These are phyloP conservation scores for Hippocampus guttulatus DNA, from an alignment of 2,113 vertebrate species.

Conservation along the genomic window DNA sequence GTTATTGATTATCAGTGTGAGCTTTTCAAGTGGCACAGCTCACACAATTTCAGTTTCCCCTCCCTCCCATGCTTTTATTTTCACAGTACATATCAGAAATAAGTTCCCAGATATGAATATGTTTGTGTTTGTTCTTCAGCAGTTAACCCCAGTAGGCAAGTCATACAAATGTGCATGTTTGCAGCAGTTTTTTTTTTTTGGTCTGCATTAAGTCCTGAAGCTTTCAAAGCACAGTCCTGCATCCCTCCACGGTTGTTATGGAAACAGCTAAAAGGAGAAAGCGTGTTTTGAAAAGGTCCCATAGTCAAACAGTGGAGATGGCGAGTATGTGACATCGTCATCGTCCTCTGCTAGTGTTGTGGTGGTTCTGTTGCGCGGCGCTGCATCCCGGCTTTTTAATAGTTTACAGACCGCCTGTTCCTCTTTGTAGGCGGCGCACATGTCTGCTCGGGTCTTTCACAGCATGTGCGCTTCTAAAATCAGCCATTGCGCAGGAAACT, in stretches of 20 bases:
- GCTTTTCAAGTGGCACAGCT: slow-evolving; percentile 17
- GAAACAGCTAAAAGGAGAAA: slow-evolving; percentile 73
- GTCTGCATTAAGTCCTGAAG: slow-evolving; percentile 62
- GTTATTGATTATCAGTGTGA: slow-evolving; percentile 52
- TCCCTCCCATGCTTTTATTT: neutral
- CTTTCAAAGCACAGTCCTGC: slow-evolving; percentile 64
- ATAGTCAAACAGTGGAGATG: slow-evolving; percentile 40
- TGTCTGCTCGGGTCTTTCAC: slow-evolving; percentile 12
- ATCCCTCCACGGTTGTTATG: slow-evolving; percentile 69
- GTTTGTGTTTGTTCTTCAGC: slow-evolving; percentile 11
- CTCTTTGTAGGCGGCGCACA: slow-evolving; percentile 25
- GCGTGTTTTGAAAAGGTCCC: slow-evolving; percentile 55
- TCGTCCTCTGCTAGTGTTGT: neutral
- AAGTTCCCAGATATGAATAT: neutral
- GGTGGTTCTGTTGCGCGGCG: slow-evolving; percentile 9
- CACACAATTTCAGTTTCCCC: slow-evolving; percentile 9
- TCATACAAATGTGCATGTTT: slow-evolving; percentile 10
- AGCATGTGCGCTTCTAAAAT: slow-evolving; percentile 15
- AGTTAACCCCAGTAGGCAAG: slow-evolving; percentile 10
- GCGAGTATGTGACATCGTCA: slow-evolving; percentile 34
- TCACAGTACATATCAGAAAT: neutral
- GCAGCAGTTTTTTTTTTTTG: slow-evolving; percentile 28
- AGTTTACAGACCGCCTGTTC: slow-evolving; percentile 14
- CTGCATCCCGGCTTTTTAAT: slow-evolving; percentile 22
- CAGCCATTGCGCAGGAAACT: neutral